Percentiles rank a stretch among this genome's conserved stretches.
Evolutionary conservation across 2,888 invertebrate genomes (phyloP).

Genomic region (Drosophila flavopinicola): DNA sequence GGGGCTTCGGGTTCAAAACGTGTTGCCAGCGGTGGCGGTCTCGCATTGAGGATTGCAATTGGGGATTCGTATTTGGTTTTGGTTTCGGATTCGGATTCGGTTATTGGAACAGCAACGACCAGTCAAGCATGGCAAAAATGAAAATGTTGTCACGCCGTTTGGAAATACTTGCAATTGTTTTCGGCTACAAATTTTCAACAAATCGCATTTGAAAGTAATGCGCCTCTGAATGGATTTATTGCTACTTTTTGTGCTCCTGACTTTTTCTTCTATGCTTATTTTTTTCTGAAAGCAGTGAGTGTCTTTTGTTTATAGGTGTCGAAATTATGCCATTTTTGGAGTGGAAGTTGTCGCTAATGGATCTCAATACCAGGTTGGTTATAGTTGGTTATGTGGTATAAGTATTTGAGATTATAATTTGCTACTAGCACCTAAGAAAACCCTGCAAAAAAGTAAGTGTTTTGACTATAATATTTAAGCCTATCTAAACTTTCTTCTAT

Average conservation of each 20-base stretch:
- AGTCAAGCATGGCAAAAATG: conserved; percentile 57
- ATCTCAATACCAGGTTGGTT: conserved; percentile 9
- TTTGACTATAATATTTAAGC: too few species aligned
- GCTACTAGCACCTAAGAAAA: background rate
- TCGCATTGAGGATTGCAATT: conserved; percentile 51
- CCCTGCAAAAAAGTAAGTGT: too few species aligned
- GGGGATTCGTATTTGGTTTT: conserved; percentile 39
- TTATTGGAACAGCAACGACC: conserved; percentile 54
- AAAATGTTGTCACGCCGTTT: conserved; percentile 62
- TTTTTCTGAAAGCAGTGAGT: background rate
- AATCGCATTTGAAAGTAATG: conserved; percentile 70
- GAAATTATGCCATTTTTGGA: conserved; percentile 32
- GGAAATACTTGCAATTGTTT: conserved; percentile 58
- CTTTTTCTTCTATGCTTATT: conserved; percentile 7
- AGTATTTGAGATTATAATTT: background rate
- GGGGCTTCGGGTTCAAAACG: conserved; percentile 81
- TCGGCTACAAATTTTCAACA: conserved; percentile 67
- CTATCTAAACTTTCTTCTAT: too few species aligned
- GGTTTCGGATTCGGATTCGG: conserved; percentile 33
- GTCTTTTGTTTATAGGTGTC: conserved; percentile 18
- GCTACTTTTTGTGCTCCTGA: conserved; percentile 23
- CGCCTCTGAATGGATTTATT: conserved; percentile 24
- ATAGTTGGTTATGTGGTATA: too few species aligned
- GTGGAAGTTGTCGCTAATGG: conserved; percentile 27
- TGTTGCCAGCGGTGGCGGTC: conserved; percentile 60